Conservation (phyloP, 2,888 invertebrate genomes). For the Drosophila kokeensis region DNA sequence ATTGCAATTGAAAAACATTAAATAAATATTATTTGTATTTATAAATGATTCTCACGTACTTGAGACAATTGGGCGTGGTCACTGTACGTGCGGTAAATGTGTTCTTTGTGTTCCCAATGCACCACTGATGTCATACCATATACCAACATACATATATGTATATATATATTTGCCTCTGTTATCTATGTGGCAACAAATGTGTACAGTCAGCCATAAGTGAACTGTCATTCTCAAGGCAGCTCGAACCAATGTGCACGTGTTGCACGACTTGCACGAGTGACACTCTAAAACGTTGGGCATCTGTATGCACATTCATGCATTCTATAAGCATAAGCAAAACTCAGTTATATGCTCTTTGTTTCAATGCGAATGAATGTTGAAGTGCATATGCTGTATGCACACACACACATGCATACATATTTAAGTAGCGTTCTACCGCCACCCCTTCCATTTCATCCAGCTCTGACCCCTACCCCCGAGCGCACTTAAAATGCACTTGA, state of each 20-base stretch:
- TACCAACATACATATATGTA: neutral
- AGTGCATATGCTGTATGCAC: slow-evolving; percentile 54
- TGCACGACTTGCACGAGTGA: slow-evolving; percentile 55
- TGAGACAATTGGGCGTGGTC: slow-evolving; percentile 4
- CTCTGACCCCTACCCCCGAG: neutral
- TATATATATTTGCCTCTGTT: slow-evolving; percentile 12
- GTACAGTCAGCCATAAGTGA: slow-evolving; percentile 8
- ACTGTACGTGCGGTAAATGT: slow-evolving; percentile 28
- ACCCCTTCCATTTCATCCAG: neutral
- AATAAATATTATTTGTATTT: neutral
- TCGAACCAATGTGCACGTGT: slow-evolving; percentile 33
- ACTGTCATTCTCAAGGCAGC: slow-evolving; percentile 17
- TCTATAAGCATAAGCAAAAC: slow-evolving; percentile 24
- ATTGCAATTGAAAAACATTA: neutral
- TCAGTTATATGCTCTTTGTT: slow-evolving; percentile 44
- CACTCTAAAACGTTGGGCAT: slow-evolving; percentile 54
- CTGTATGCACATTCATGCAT: slow-evolving; percentile 29
- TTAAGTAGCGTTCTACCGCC: slow-evolving; percentile 46
- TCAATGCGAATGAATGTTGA: slow-evolving; percentile 57
- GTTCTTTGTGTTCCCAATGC: slow-evolving; percentile 24
- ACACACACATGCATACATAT: neutral
- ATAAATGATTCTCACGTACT: slow-evolving; percentile 30
- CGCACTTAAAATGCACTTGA: slow-evolving; percentile 71
- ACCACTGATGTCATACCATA: slow-evolving; percentile 43
- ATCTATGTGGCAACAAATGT: slow-evolving; percentile 17